These are phyloP conservation scores for Drosophila neotestacea DNA, from an alignment of 2,888 invertebrate species.

Conservation along the genomic window DNA sequence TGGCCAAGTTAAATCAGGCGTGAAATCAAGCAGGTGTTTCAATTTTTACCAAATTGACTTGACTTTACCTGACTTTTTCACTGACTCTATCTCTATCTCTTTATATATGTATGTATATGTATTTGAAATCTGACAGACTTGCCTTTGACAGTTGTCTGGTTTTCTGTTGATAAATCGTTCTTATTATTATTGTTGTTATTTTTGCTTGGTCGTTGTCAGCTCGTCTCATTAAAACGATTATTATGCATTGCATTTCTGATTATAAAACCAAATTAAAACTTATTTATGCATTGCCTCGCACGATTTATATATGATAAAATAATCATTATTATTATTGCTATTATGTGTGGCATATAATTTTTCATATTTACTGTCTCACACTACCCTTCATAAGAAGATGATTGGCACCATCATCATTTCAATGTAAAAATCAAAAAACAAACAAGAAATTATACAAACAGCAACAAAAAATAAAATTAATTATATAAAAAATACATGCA, in stretches of 20 bases:
- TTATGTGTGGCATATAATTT: constrained; percentile 57
- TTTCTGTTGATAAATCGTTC: constrained; percentile 62
- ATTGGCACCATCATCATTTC: constrained; percentile 26
- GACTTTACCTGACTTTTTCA: constrained; percentile 48
- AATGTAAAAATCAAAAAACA: constrained; percentile 62
- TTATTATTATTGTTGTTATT: constrained; percentile 22
- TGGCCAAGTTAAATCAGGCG: constrained; percentile 81
- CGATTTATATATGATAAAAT: constrained; percentile 42
- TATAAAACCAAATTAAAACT: constrained; percentile 75
- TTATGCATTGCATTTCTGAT: constrained; percentile 77
- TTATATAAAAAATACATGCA: constrained; percentile 31
- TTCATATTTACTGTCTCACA: constrained; percentile 62
- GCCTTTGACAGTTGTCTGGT: constrained; percentile 39
- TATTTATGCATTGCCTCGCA: constrained; percentile 67
- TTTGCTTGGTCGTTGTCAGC: constrained; percentile 54
- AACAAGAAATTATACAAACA: constrained; percentile 39
- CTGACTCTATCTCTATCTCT: background rate
- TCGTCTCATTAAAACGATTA: constrained; percentile 75
- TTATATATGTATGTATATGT: background rate
- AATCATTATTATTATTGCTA: constrained; percentile 56
- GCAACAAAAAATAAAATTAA: constrained; percentile 35
- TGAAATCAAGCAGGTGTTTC: constrained; percentile 82
- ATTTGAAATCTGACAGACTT: constrained; percentile 6
- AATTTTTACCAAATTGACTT: constrained; percentile 79
- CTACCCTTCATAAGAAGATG: constrained; percentile 12